Evolutionary conservation across 2,797 vertebrate genomes (phyloP).

Genomic region (Lutjanus argentimaculatus): DNA sequence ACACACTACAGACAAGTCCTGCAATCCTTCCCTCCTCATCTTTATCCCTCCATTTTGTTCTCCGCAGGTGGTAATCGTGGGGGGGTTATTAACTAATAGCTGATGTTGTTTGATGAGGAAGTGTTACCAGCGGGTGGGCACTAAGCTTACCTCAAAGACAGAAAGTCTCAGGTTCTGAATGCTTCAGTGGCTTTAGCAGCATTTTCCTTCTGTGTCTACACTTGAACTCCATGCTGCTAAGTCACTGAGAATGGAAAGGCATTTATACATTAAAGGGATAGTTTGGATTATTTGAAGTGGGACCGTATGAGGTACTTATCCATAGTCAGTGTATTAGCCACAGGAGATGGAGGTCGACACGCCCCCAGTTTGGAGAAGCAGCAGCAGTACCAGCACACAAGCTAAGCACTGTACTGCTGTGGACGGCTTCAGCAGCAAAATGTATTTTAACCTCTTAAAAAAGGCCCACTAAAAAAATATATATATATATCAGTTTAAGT

Average conservation of each 20-base stretch:
- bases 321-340: too few relatives aligned
- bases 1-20: slow-evolving; percentile 31
- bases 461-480: too few relatives aligned
- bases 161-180: slow-evolving; percentile 55
- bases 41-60: slow-evolving; percentile 65
- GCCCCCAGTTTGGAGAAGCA: too few relatives aligned
- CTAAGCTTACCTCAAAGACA: slow-evolving; percentile 72
- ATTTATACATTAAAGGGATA: not conserved
- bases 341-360: too few relatives aligned
- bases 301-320: too few relatives aligned
- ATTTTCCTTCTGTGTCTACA: slow-evolving; percentile 40
- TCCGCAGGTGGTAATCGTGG: slow-evolving; percentile 58
- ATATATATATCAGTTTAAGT: too few relatives aligned
- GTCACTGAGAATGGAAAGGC: not conserved
- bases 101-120: slow-evolving; percentile 71
- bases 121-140: slow-evolving; percentile 64
- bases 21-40: slow-evolving; percentile 37
- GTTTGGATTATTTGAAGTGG: too few relatives aligned
- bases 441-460: too few relatives aligned
- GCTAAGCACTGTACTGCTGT: too few relatives aligned
- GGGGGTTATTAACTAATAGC: slow-evolving; percentile 81
- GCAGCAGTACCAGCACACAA: too few relatives aligned
- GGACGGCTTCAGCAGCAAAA: too few relatives aligned
- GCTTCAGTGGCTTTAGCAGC: slow-evolving; percentile 39
- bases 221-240: slow-evolving; percentile 18